Percentiles rank a stretch among this genome's conserved stretches.
Conservation (phyloP, 2,797 vertebrate genomes). For the Neosilurus hyrtlii region DNA sequence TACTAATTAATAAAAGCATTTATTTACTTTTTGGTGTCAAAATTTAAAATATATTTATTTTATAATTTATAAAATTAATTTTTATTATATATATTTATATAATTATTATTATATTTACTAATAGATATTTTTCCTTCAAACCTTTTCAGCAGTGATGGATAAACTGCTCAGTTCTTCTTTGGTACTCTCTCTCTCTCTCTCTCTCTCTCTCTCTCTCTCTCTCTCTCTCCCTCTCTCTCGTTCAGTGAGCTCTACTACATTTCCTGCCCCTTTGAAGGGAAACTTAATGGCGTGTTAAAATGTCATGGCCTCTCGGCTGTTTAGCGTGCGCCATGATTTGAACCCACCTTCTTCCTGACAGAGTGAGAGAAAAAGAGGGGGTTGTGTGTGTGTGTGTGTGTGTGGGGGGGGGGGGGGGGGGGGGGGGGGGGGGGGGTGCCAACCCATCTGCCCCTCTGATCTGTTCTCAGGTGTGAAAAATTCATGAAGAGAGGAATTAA, state of each 20-base stretch:
- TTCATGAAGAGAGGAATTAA: constrained; percentile 28
- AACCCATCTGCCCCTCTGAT: constrained; percentile 41
- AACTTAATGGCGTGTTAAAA: constrained; percentile 47
- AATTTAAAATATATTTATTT: too few species aligned
- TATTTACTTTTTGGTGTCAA: too few species aligned
- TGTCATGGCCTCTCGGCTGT: constrained; percentile 49
- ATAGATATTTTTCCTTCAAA: background rate
- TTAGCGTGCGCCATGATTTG: constrained; percentile 32
- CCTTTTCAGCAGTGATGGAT: background rate
- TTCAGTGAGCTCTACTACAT: background rate
- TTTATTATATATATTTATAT: background rate
- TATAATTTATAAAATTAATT: too few species aligned
- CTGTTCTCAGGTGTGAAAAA: constrained; percentile 46
- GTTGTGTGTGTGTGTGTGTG: too few species aligned
- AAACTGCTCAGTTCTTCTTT: background rate
- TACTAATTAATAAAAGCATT: too few species aligned
- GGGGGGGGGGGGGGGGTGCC: background rate
- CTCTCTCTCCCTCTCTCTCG: background rate
- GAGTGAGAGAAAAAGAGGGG: background rate
- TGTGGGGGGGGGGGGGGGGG: background rate
- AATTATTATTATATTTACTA: too few species aligned
- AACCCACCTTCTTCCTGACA: constrained; percentile 5
- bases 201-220: too few species aligned
- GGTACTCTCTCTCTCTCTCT: background rate
- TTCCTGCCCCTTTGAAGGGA: constrained; percentile 32